These are phyloP conservation scores for Nothocercus julius DNA, from an alignment of 2,113 vertebrate species.

Conservation along the genomic window DNA sequence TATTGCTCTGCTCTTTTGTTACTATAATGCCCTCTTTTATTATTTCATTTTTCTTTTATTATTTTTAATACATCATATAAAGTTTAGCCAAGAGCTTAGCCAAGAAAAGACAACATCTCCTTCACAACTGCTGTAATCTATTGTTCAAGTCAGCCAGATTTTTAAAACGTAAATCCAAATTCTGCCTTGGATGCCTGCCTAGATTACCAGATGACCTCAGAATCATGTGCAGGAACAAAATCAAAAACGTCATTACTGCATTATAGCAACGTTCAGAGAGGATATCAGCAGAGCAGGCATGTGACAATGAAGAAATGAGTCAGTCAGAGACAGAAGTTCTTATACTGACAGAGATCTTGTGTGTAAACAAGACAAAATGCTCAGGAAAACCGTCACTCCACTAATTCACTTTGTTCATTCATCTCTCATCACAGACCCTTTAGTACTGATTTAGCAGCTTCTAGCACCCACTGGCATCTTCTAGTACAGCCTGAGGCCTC, in stretches of 20 bases:
- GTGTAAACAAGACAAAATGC: not conserved
- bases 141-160: conserved; percentile 1
- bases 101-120: conserved; percentile 41
- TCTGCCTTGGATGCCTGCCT: not conserved
- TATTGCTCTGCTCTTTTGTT: not conserved
- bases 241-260: not conserved
- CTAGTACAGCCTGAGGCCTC: not conserved
- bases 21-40: conserved; percentile 31
- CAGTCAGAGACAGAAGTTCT: not conserved
- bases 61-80: conserved; percentile 49
- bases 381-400: not conserved
- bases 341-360: not conserved
- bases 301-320: not conserved
- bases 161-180: conserved; percentile 18
- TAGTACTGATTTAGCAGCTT: not conserved
- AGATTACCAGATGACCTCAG: not conserved
- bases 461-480: not conserved
- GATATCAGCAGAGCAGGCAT: not conserved
- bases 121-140: conserved; percentile 14
- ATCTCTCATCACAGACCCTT: not conserved
- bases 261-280: not conserved
- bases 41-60: conserved; percentile 49
- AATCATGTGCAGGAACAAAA: not conserved
- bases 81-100: conserved; percentile 32
- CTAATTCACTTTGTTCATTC: not conserved